A percentile compares a stretch with the other conserved stretches of the same genome.
Conservation (phyloP, 2,113 vertebrate genomes). For the Rhodinocichla rosea region DNA sequence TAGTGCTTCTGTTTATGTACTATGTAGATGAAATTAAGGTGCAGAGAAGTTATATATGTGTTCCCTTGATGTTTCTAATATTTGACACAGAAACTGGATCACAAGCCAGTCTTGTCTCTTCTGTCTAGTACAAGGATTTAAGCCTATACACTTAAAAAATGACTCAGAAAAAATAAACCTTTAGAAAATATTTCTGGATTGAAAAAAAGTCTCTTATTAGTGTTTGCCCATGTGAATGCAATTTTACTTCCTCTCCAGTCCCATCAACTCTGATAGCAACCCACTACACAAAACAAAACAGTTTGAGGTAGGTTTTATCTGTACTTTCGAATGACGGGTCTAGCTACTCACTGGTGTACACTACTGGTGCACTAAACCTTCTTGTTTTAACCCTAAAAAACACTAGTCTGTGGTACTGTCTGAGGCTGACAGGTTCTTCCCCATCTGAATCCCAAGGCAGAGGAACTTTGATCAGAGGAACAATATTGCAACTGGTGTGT, state of each 20-base stretch:
- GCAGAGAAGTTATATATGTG: background rate
- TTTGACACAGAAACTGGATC: background rate
- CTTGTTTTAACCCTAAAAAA: background rate
- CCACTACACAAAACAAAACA: background rate
- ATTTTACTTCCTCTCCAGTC: background rate
- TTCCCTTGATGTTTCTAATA: background rate
- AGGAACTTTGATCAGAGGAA: background rate
- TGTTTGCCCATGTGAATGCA: background rate
- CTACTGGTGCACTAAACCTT: background rate
- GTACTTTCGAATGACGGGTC: background rate
- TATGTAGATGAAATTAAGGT: background rate
- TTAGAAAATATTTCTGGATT: background rate
- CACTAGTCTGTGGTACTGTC: background rate
- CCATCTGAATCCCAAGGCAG: background rate
- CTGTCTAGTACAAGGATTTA: background rate
- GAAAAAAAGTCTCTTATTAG: background rate
- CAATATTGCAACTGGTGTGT: background rate
- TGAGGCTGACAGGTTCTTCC: background rate
- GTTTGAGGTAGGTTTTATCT: background rate
- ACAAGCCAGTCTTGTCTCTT: background rate
- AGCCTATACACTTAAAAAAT: background rate
- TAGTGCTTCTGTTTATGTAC: background rate
- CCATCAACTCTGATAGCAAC: background rate
- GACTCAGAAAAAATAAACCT: accelerated
- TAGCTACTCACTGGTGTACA: background rate